phyloP scores from a whole-genome alignment of 2,888 invertebrate genomes.

The Tillus elongatus region DNA sequence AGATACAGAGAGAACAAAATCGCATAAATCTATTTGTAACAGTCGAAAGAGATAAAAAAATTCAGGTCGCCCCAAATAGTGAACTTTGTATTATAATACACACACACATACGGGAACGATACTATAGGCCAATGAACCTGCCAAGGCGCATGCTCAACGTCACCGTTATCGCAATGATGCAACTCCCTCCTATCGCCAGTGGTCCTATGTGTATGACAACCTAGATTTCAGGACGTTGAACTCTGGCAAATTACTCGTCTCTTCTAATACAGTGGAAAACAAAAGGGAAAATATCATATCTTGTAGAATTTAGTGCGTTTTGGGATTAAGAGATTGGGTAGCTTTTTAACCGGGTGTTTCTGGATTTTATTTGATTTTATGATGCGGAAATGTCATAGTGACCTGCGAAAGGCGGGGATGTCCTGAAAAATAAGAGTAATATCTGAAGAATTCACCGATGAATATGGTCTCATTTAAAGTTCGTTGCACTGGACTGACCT shows the following conservation, averaged over 20 bases:
- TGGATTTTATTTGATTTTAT: neutral
- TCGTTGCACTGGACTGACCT: conserved; percentile 15
- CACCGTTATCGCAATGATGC: conserved; percentile 29
- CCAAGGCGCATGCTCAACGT: conserved; percentile 18
- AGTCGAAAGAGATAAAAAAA: conserved; percentile 8
- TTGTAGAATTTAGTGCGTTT: too few species aligned
- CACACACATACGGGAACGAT: neutral
- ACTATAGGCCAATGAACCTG: conserved; percentile 13
- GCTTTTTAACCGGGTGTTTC: too few species aligned
- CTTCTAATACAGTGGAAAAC: too few species aligned
- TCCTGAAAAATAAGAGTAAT: neutral
- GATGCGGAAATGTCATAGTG: neutral
- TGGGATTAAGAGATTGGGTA: too few species aligned
- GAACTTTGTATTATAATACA: conserved; percentile 21
- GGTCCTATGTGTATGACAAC: conserved; percentile 22
- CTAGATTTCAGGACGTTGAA: conserved; percentile 26
- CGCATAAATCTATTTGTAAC: conserved; percentile 7
- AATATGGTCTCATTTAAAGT: conserved; percentile 8
- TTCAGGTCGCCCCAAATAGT: conserved; percentile 23
- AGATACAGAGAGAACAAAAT: neutral
- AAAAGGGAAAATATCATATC: too few species aligned
- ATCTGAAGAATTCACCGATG: neutral
- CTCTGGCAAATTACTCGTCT: too few species aligned
- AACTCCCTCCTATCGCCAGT: conserved; percentile 15
- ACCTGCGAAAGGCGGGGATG: neutral